Evolutionary conservation across 2,113 vertebrate genomes (phyloP), one percentile per base, ranked within the genome.

Genomic region (Pungitius pungitius): DNA sequence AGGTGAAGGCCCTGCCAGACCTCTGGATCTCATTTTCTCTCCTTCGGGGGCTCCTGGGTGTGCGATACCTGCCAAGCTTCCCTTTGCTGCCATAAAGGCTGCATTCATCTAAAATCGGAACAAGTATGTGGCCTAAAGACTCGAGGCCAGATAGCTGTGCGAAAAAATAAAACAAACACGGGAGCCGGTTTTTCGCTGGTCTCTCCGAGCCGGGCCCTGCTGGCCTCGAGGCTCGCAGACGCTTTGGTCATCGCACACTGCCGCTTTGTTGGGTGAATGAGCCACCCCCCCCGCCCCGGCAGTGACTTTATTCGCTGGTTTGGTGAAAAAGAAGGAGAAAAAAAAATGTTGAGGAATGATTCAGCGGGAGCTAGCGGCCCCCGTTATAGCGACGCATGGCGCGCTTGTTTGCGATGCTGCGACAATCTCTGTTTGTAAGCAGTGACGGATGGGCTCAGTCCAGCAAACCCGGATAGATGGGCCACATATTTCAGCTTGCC

Each of bases 1-100:
- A 94, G 89, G 90, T 90, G 49, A 70, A 86, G 62, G 73, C 83
- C 65, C 47, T 86, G 87, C 92, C 92, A 92, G 84, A 91, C 80
- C 75, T 93, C 93, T 92, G 92, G 90, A 92, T 90, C 82, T 89
- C 77, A 93, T 93, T 93, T 93, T 89, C 88, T 90, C 85, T 81
- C 84, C 80, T 56, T 76, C 69, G 74, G 2, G 83, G 2, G 83
- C 89, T 91, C 88, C 86, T 58, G 83, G 79, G 85, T 74, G 72
- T 47, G 71, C 79, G 69, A 78, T 87, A 93, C 89, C 90, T 93
- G 92, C 92, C 91, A 93, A 92, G 69, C 77, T 56, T 69, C 83
- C 77, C 87, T 85, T 58, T 73, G 80, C 84, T 83, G 73, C 82
- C 85, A 93, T 92, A 91, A 92, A 93, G 89, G 82, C 88, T 45